A percentile compares a stretch with the other conserved stretches of the same genome.
Conservation (phyloP, 2,797 vertebrate species). For the Tachyglossus aculeatus region DNA sequence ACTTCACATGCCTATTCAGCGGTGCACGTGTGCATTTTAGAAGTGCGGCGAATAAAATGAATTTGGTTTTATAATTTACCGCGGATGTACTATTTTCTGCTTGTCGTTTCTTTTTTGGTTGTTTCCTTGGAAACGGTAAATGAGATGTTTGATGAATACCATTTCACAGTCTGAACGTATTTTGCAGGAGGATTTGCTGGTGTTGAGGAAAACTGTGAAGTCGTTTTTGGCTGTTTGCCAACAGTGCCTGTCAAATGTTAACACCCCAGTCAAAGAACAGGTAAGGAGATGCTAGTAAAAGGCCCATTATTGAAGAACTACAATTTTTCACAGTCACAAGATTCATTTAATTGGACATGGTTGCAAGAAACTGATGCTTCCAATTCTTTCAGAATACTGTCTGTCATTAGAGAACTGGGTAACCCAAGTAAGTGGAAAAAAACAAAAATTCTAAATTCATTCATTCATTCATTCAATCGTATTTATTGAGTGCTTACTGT, state of each 20-base stretch:
- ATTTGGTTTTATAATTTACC: slow-evolving; percentile 25
- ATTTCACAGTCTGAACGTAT: slow-evolving; percentile 39
- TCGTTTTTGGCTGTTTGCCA: slow-evolving; percentile 97
- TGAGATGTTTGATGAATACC: slow-evolving; percentile 27
- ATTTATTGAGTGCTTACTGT: too few relatives aligned
- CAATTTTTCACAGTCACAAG: too few relatives aligned
- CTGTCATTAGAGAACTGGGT: too few relatives aligned
- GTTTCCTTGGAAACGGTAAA: slow-evolving; percentile 21
- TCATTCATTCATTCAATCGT: too few relatives aligned
- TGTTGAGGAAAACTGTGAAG: slow-evolving; percentile 96
- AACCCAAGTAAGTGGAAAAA: too few relatives aligned
- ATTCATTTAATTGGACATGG: too few relatives aligned
- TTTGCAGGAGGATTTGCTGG: slow-evolving; percentile 91
- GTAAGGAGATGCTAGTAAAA: slow-evolving; percentile 71
- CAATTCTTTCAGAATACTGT: too few relatives aligned
- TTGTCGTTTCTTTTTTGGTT: slow-evolving; percentile 6
- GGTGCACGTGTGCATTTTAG: too few relatives aligned
- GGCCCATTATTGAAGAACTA: not conserved
- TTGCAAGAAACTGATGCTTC: too few relatives aligned
- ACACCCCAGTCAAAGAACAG: slow-evolving; percentile 98
- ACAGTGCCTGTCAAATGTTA: slow-evolving; percentile 97
- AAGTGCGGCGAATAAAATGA: too few relatives aligned
- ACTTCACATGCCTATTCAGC: too few relatives aligned
- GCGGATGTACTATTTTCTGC: slow-evolving; percentile 10
- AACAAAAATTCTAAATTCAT: too few relatives aligned